These are phyloP conservation scores for Mizuhopecten yessoensis DNA, from an alignment of 1,140 invertebrate genomes.

Conservation along the genomic window DNA sequence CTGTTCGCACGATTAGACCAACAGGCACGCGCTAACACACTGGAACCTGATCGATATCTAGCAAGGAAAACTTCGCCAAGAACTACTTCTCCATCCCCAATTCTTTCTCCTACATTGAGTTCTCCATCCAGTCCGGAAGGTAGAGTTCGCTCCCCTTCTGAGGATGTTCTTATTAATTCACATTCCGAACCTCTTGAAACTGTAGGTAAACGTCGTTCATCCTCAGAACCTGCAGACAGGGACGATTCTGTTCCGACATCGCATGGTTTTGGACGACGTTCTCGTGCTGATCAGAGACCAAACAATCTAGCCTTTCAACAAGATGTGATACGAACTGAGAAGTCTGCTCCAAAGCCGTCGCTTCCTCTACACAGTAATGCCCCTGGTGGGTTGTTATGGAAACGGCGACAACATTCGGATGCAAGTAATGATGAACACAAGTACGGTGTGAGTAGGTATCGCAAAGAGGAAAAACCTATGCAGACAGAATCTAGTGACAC, in stretches of 20 bases:
- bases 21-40: conserved; percentile 69
- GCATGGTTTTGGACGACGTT: background rate
- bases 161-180: conserved; percentile 14
- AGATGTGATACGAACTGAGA: conserved; percentile 45
- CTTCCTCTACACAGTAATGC: conserved; percentile 60
- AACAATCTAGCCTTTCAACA: background rate
- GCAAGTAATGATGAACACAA: conserved; percentile 55
- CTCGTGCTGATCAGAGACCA: conserved; percentile 43
- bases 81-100: conserved; percentile 56
- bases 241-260: background rate
- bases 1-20: conserved; percentile 94
- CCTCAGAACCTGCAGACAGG: background rate
- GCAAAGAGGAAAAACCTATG: conserved; percentile 52
- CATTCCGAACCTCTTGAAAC: conserved; percentile 13
- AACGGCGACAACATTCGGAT: conserved; percentile 68
- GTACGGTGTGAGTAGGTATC: background rate
- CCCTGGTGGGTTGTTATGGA: conserved; percentile 70
- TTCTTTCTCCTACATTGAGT: conserved; percentile 65
- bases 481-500: conserved; percentile 52
- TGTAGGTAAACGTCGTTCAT: conserved; percentile 44
- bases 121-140: conserved; percentile 62
- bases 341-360: conserved; percentile 9
- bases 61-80: conserved; percentile 83
- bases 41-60: conserved; percentile 73
- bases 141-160: conserved; percentile 14